Evolutionary conservation across 2,113 vertebrate genomes (phyloP).

Genomic region (Ictidomys tridecemlineatus): DNA sequence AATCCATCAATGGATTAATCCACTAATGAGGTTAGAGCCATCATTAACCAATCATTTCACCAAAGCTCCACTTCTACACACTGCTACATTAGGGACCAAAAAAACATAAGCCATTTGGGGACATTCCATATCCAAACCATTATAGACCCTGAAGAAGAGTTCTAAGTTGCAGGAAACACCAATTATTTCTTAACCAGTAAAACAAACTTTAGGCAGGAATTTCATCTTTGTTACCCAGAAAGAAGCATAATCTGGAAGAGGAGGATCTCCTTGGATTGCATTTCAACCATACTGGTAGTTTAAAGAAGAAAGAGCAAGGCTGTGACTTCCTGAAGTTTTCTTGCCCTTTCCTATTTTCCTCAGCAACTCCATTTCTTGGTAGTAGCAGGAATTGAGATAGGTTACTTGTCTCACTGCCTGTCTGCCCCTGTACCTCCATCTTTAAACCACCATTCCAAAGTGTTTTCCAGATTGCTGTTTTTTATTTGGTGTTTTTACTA

Average conservation of each 20-base stretch:
- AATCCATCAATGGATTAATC: too few relatives aligned
- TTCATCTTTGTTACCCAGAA: neutral
- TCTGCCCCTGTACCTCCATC: neutral
- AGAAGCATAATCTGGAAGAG: neutral
- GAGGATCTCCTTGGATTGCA: neutral
- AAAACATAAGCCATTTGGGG: too few relatives aligned
- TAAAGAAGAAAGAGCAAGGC: neutral
- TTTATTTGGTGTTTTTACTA: neutral
- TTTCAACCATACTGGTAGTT: neutral
- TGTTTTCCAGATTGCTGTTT: neutral
- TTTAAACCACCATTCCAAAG: neutral
- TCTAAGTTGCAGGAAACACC: neutral
- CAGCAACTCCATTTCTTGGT: neutral
- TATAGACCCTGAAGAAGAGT: too few relatives aligned
- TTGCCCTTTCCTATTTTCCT: neutral
- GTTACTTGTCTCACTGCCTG: neutral
- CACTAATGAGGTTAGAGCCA: too few relatives aligned
- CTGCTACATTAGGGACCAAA: too few relatives aligned
- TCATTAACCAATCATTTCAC: too few relatives aligned
- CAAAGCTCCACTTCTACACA: too few relatives aligned
- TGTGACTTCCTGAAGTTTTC: neutral
- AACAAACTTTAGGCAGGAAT: neutral
- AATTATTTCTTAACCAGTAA: neutral
- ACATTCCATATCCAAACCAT: too few relatives aligned
- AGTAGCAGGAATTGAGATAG: neutral